Evolutionary conservation across 2,888 invertebrate species (phyloP), one percentile per base, ranked within the genome.

Genomic region (Thyatira batis): DNA sequence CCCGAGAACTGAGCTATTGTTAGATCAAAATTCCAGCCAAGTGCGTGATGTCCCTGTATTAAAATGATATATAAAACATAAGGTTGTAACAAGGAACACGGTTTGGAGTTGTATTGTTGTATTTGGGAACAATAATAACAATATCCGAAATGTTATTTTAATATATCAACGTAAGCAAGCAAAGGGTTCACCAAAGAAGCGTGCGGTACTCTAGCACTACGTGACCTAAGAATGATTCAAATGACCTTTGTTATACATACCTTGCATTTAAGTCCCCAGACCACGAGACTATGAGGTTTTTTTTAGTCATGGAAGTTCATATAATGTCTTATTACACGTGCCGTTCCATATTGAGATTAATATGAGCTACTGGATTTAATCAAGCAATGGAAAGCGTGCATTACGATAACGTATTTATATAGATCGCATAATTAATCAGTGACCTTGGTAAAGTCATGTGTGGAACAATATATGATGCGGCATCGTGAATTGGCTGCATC

Each of bases 361-460:
- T 20, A 28, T 48, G 6, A 10, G 17, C 10, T 27, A 3, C 27
- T 13, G 20, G 11, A 20, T 4, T 48, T 6, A n/a, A 39, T 17
- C 10, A 27, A 13, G 48, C 28, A 27, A 48, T 28, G 46, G 25
- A 27, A 13, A 46, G 13, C 27, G 17, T 27, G 17, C 46, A 11
- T 17, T 8, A 17, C 3, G n/a, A 17, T 27, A 21, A 45, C 45
- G 45, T 45, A 45, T 11, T 23, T 45, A 25, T 33, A 48, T 48
- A n/a, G 49, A 52, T 49, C 49, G 39, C 20, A 20, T 51, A 56
- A 57, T 62, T 65, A 62, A 62, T 52, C 46, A 60, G 67, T 76
- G 74, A 76, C 82, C 80, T 82, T 82, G 78, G 63, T 70, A 72
- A 65, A 71, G 68, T 66, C 76, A 76, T 71, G 72, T 72, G 67